Evolutionary conservation across 2,113 vertebrate species (phyloP).

Genomic region (Coptodon bakossiorum): DNA sequence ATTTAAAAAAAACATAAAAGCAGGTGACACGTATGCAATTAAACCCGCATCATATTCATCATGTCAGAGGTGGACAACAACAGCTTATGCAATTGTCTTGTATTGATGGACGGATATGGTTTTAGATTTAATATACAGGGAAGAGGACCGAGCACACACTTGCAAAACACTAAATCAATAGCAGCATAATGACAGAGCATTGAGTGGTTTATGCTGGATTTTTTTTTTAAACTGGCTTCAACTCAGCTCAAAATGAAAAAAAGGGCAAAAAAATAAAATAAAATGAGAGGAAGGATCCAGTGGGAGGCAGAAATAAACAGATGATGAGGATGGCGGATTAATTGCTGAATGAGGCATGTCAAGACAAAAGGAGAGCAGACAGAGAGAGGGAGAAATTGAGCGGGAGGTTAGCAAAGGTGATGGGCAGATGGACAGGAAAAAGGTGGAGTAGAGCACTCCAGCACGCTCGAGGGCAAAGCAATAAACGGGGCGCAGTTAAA

Average conservation of each 20-base stretch:
- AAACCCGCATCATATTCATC: slow-evolving; percentile 20
- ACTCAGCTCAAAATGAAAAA: background rate
- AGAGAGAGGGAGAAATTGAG: background rate
- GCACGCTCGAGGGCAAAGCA: slow-evolving; percentile 57
- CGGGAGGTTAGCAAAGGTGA: slow-evolving; percentile 30
- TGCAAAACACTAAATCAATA: slow-evolving; percentile 5
- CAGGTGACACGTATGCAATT: background rate
- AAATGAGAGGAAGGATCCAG: background rate
- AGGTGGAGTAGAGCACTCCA: slow-evolving; percentile 42
- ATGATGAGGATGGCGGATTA: slow-evolving; percentile 24
- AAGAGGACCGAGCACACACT: background rate
- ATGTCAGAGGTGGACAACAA: background rate
- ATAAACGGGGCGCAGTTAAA: slow-evolving; percentile 64
- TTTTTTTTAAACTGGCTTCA: background rate
- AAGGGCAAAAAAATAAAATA: background rate
- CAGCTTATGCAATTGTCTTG: background rate
- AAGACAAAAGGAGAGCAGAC: slow-evolving; percentile 22
- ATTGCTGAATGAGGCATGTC: slow-evolving; percentile 12
- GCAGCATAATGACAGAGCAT: background rate
- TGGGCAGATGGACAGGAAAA: slow-evolving; percentile 44
- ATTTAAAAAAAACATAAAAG: background rate
- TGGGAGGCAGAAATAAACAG: background rate
- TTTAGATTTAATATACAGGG: background rate
- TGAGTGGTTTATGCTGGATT: background rate
- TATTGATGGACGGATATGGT: background rate